Evolutionary conservation across 2,797 vertebrate genomes (phyloP), one percentile per base, ranked within the genome.

Genomic region (Sternarchorhynchus goeldii): DNA sequence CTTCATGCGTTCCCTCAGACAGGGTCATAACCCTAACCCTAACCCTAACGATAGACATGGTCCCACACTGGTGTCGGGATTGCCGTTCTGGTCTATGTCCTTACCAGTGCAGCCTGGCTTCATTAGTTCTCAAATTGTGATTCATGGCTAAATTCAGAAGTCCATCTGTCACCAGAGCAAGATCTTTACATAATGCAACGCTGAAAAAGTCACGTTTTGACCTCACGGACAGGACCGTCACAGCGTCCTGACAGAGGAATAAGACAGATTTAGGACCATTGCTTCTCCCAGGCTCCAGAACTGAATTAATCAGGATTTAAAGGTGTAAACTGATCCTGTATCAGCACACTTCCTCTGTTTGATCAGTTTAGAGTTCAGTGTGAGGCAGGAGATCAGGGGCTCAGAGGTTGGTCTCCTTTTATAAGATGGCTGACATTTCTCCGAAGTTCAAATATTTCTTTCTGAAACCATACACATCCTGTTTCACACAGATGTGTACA

Each of bases 401-500:
- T 71, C 65, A 56, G 17, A 70, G 69, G 50, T 81, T 71, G 36
- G 18, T 8, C 21, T 41, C 74, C 45, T 70, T 82, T 84, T 70
- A 77, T 67, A 56, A 58, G 56, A 69, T 60, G 59, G 34, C 65
- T 82, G 83, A 82, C 77, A 82, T 84, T 84, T 79, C 58, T 74
- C 7, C 79, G 81, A 82, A 75, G 66, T 75, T 73, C 71, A 83
- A 81, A 81, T 76, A 50, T 59, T 70, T 57, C 56, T 29, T 68
- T 76, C 77, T 82, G 77, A 80, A 75, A 80, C 72, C 73, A 25
- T 25, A 25, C 25, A 25, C 25, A 25, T 25, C 25, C 25, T 25
- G 25, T 25, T 25, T 25, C 25, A 25, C 25, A 25, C 25, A 68
- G 75, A 71, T 58, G 20, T 3, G 1, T 50, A 41, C 32, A 62